These are phyloP conservation scores for Zelleria hepariella DNA, from an alignment of 2,888 invertebrate species.

Conservation along the genomic window DNA sequence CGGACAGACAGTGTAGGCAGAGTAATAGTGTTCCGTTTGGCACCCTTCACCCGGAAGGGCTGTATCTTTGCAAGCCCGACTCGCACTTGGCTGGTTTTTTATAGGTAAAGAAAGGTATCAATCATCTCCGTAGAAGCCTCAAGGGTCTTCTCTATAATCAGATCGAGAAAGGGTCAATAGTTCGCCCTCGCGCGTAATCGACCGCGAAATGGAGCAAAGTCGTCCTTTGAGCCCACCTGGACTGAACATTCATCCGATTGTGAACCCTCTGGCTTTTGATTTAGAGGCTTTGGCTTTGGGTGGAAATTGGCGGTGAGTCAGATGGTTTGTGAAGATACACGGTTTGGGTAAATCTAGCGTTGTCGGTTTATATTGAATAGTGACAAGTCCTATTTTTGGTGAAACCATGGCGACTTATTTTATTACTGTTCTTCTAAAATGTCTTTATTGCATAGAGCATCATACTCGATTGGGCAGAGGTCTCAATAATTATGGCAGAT, in stretches of 20 bases:
- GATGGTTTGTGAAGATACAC: background rate
- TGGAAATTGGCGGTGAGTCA: background rate
- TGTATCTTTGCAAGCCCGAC: too few species aligned
- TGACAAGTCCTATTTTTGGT: too few species aligned
- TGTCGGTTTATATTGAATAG: background rate
- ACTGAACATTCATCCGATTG: background rate
- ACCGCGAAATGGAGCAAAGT: background rate
- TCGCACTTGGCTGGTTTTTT: too few species aligned
- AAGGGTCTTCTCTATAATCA: background rate
- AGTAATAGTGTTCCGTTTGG: too few species aligned
- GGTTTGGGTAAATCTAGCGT: background rate
- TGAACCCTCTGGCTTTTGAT: background rate
- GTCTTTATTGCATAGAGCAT: too few species aligned
- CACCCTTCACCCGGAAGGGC: too few species aligned
- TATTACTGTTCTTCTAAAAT: too few species aligned
- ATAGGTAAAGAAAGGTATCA: too few species aligned
- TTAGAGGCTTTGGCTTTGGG: background rate
- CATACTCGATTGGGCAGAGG: too few species aligned
- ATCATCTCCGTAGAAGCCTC: background rate
- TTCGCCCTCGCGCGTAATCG: background rate
- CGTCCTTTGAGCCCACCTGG: background rate
- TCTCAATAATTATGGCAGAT: too few species aligned
- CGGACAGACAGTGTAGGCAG: too few species aligned
- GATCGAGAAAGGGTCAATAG: background rate
- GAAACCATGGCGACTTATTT: too few species aligned